Percentiles rank a stretch among this genome's conserved stretches.
phyloP scores from a whole-genome alignment of 2,113 vertebrate genomes.

The Sorex fumeus region DNA sequence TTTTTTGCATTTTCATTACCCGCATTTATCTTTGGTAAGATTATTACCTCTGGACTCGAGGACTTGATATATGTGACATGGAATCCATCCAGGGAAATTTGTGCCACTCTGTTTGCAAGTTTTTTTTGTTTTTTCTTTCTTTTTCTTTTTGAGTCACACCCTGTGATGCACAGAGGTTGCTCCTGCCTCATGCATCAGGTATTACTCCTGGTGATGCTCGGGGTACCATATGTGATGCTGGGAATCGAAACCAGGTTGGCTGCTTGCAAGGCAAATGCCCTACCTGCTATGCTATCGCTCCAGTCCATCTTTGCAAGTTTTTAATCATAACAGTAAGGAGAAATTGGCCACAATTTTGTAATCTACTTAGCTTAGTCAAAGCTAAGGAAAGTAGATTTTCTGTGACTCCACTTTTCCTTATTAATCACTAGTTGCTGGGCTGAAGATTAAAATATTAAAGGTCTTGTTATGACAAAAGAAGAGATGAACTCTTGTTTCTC shows the following conservation, averaged over 20 bases:
- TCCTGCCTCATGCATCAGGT: no score
- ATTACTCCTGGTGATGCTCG: no score
- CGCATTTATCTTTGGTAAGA: neutral
- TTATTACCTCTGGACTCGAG: neutral
- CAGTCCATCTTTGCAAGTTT: neutral
- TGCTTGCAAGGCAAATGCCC: no score
- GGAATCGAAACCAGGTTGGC: no score
- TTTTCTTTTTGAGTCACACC: no score
- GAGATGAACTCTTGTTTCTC: neutral
- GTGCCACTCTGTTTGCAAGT: neutral
- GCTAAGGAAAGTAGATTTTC: neutral
- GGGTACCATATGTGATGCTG: no score
- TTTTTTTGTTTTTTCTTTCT: no score
- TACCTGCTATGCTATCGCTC: no score
- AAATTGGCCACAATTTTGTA: conserved; percentile 12
- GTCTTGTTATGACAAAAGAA: neutral
- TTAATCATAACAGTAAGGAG: neutral
- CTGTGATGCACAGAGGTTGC: no score
- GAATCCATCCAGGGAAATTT: neutral
- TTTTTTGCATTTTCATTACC: neutral
- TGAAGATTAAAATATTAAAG: neutral
- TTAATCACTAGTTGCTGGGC: neutral
- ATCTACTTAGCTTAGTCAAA: neutral
- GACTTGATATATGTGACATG: neutral
- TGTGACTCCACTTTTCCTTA: neutral